Evolutionary conservation across 2,888 invertebrate genomes (phyloP).

Genomic region (Acrobasis suavella): DNA sequence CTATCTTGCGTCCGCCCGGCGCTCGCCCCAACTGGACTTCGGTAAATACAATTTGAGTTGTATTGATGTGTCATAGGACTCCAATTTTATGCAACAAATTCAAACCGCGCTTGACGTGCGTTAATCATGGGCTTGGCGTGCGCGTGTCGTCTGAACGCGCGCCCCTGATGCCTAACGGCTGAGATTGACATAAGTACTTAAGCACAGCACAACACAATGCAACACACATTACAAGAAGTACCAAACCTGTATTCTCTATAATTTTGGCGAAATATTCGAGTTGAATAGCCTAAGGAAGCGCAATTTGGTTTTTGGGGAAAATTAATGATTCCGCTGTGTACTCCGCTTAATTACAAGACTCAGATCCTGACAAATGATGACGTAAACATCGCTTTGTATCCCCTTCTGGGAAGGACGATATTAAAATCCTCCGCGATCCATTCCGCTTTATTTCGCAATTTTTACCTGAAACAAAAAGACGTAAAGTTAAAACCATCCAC

Average conservation of each 20-base stretch:
- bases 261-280: slow-evolving; percentile 6
- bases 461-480: slow-evolving; percentile 34
- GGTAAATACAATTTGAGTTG: too few relatives aligned
- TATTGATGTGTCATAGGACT: too few relatives aligned
- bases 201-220: too few relatives aligned
- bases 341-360: slow-evolving; percentile 15
- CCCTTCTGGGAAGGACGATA: not conserved
- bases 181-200: too few relatives aligned
- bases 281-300: slow-evolving; percentile 18
- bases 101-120: too few relatives aligned
- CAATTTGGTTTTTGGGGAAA: slow-evolving; percentile 18
- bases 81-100: too few relatives aligned
- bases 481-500: slow-evolving; percentile 27
- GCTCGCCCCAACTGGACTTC: too few relatives aligned
- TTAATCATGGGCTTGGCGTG: too few relatives aligned
- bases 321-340: slow-evolving; percentile 20
- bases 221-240: not conserved
- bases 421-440: slow-evolving; percentile 10
- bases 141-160: too few relatives aligned
- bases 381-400: slow-evolving; percentile 16
- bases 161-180: too few relatives aligned
- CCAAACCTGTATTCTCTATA: not conserved
- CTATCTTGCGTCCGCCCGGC: too few relatives aligned
- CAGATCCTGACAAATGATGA: slow-evolving; percentile 20
- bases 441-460: slow-evolving; percentile 21